Percentiles rank a stretch among this genome's conserved stretches.
Evolutionary conservation across 2,797 vertebrate species (phyloP).

Genomic region (Orientallactaga sibirica): DNA sequence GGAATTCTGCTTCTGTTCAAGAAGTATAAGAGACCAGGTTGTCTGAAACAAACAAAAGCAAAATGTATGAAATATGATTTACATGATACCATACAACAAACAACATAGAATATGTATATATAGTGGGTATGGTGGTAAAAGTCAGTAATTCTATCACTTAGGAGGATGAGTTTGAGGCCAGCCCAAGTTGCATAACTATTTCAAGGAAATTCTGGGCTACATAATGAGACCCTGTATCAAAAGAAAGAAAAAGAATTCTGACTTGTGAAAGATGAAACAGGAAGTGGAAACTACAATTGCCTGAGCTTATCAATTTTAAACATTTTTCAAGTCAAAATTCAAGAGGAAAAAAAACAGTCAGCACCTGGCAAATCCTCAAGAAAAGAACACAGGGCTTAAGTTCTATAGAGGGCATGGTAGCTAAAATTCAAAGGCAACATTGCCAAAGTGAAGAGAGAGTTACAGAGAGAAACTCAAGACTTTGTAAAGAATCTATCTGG

Average conservation of each 20-base stretch:
- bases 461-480: background rate
- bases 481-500: background rate
- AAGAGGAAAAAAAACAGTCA: background rate
- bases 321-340: background rate
- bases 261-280: background rate
- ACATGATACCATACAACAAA: background rate
- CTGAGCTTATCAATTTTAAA: background rate
- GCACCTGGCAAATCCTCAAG: background rate
- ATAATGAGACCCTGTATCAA: background rate
- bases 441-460: background rate
- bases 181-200: background rate
- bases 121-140: background rate
- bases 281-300: background rate
- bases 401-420: background rate
- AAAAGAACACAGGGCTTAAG: background rate
- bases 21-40: background rate
- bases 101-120: background rate
- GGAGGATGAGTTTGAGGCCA: background rate
- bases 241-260: background rate
- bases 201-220: background rate
- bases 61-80: background rate
- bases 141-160: background rate
- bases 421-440: background rate
- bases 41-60: slow-evolving; percentile 1
- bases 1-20: background rate